Evolutionary conservation across 2,113 vertebrate species (phyloP), one percentile per base, ranked within the genome.

Genomic region (Engystomops pustulosus): DNA sequence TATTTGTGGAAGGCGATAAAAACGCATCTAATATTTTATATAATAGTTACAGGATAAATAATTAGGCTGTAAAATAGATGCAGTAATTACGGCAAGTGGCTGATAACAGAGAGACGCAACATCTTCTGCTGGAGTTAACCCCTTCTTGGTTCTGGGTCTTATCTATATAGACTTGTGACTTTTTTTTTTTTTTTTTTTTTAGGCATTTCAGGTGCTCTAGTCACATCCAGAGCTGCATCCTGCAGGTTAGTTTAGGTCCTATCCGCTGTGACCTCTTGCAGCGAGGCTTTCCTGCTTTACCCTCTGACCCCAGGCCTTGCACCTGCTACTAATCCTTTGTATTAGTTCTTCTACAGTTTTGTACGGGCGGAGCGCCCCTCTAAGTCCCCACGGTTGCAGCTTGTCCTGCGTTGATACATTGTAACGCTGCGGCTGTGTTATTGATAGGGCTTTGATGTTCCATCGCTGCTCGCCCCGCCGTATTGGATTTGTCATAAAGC

Each of bases 401-500:
- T 9, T 55, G 53, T 55, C 44, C 3, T 58, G n/a, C 2, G 2
- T 7, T 17, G 27, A 32, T 62, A 30, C 58, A 65, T 65, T 32
- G 60, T 65, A 65, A 27, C 55, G 4, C 6, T 41, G 18, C 34
- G 71, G 34, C 36, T 30, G 36, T 36, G 49, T n/a, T 76, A 55
- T 76, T 49, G 74, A 76, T 76, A 51, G 47, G 47, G 20, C 49
- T 53, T 36, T 76, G 74, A 53, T 30, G 74, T 36, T 36, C 15
- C 45, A 30, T 51, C 71, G 30, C 74, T 55, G 18, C 47, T 10
- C 18, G 47, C 45, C 30, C 60, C 4, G 11, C 44, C 6, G 25
- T 76, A 76, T 76, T 23, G 74, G n/a, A 51, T 75, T 75, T 51
- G 45, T 75, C 27, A 75, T 75, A 75, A 75, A 75, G 53, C 3